phyloP scores from a whole-genome alignment of 1,140 invertebrate species.

The Drosophila murphyi region DNA sequence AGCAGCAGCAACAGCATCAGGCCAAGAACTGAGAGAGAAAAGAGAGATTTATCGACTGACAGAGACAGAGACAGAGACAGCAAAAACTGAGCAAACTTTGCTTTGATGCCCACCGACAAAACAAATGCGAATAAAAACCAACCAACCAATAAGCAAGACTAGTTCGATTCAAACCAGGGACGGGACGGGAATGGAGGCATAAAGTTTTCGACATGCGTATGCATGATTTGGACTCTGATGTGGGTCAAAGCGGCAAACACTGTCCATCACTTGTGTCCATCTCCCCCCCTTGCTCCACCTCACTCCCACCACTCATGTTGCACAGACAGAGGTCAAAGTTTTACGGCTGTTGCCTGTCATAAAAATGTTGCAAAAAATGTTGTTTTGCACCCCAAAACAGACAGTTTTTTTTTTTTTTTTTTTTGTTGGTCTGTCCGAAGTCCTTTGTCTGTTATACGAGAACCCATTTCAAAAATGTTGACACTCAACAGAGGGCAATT shows the following conservation, averaged over 20 bases:
- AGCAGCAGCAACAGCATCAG: neutral
- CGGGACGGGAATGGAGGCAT: neutral
- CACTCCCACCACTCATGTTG: neutral
- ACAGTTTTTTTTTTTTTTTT: slow-evolving; percentile 21
- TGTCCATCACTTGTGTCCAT: neutral
- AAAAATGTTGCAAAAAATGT: slow-evolving; percentile 70
- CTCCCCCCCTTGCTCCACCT: neutral
- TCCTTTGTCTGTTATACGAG: slow-evolving; percentile 44
- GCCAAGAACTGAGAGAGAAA: slow-evolving; percentile 18
- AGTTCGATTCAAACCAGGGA: slow-evolving; percentile 11
- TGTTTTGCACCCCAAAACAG: slow-evolving; percentile 12
- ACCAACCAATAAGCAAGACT: slow-evolving; percentile 10
- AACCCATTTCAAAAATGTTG: slow-evolving; percentile 82
- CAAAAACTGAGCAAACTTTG: slow-evolving; percentile 41
- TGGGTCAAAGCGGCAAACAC: slow-evolving; percentile 55
- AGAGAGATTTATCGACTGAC: neutral
- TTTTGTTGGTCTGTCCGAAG: slow-evolving; percentile 30
- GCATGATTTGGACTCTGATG: slow-evolving; percentile 61
- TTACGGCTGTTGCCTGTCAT: slow-evolving; percentile 81
- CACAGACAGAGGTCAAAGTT: slow-evolving; percentile 69
- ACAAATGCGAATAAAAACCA: slow-evolving; percentile 24
- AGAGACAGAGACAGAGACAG: slow-evolving; percentile 34
- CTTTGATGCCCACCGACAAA: slow-evolving; percentile 47
- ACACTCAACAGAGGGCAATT: slow-evolving; percentile 81
- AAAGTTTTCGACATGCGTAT: slow-evolving; percentile 43